These are phyloP conservation scores for Drosophila erecta DNA, from an alignment of 1,140 invertebrate genomes.

Conservation along the genomic window DNA sequence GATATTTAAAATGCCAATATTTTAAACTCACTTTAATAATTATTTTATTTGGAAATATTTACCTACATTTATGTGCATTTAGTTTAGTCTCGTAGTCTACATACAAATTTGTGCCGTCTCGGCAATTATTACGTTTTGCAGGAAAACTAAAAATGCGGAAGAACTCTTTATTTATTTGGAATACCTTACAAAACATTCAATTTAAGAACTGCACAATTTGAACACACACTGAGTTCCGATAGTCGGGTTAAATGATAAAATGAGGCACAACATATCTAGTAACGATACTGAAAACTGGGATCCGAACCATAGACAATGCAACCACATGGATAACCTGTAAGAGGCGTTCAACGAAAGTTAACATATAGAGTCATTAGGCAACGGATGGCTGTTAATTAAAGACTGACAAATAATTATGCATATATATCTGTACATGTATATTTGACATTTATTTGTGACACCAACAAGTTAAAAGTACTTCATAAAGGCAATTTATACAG, in stretches of 20 bases:
- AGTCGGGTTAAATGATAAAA: constrained; percentile 33
- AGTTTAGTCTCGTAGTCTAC: not conserved
- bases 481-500: constrained; percentile 17
- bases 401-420: constrained; percentile 23
- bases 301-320: constrained; percentile 83
- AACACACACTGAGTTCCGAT: constrained; percentile 37
- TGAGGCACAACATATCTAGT: constrained; percentile 60
- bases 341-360: constrained; percentile 62
- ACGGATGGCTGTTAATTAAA: constrained; percentile 42
- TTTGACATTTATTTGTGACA: constrained; percentile 60
- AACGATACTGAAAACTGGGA: constrained; percentile 77
- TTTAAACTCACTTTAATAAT: not conserved
- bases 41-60: not conserved
- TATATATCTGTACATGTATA: constrained; percentile 7
- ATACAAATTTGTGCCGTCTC: not conserved
- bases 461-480: constrained; percentile 20
- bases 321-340: constrained; percentile 82
- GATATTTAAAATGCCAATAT: too few species aligned
- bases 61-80: not conserved
- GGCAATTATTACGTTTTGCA: not conserved
- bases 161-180: constrained; percentile 34
- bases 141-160: constrained; percentile 17
- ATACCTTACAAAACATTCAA: constrained; percentile 19
- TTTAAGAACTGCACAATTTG: constrained; percentile 26
- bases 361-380: constrained; percentile 46